Percentiles rank a stretch among this genome's conserved stretches.
Conservation (phyloP, 2,113 vertebrate genomes). For the human (Homo sapiens) region DNA sequence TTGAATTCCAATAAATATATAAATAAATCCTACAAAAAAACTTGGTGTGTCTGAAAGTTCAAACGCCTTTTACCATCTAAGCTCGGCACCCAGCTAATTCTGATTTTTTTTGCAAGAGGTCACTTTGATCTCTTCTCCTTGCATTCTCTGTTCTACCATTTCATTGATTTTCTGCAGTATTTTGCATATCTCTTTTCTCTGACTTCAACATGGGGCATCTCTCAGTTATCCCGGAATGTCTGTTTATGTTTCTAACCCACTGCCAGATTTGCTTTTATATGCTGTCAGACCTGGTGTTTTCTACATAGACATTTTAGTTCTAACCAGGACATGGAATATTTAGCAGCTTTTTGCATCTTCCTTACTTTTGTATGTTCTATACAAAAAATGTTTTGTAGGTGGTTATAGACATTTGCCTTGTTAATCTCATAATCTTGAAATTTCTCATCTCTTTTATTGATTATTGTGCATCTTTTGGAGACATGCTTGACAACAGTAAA, state of each 20-base stretch:
- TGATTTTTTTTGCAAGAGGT: fast-evolving
- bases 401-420: fast-evolving
- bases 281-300: fast-evolving
- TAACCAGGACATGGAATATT: fast-evolving
- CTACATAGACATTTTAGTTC: too few species aligned
- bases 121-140: fast-evolving
- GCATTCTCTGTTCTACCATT: fast-evolving
- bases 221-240: fast-evolving
- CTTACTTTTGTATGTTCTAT: fast-evolving
- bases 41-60: fast-evolving
- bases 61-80: fast-evolving
- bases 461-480: background rate
- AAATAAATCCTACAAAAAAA: background rate
- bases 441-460: fast-evolving
- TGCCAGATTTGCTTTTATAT: fast-evolving
- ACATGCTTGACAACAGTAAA: too few species aligned
- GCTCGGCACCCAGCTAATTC: background rate
- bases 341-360: background rate
- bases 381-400: background rate
- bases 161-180: fast-evolving
- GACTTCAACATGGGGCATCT: fast-evolving
- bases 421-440: too few species aligned
- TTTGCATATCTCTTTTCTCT: background rate
- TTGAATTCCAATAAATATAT: background rate
- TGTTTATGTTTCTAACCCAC: fast-evolving